A percentile compares a stretch with the other conserved stretches of the same genome.
Conservation (phyloP, 2,113 vertebrate species). For the Spermophilus dauricus region DNA sequence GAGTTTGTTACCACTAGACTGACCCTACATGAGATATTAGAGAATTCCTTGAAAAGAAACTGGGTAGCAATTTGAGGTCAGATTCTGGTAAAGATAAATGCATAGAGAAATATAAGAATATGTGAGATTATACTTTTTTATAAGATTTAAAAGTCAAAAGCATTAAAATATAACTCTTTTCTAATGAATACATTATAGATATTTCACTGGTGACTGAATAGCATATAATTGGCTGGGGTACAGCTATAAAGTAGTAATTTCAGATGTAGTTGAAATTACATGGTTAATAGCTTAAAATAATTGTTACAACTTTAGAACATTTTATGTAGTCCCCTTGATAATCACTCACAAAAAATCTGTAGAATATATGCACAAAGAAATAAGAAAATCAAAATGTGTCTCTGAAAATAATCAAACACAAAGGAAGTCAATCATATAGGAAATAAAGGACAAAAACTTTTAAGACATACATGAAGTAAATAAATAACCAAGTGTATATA, state of each 20-base stretch:
- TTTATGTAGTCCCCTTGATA: not conserved
- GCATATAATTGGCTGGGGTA: not conserved
- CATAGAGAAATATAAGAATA: not conserved
- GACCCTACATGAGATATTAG: not conserved
- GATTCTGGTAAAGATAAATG: not conserved
- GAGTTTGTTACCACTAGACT: not conserved
- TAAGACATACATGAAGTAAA: not conserved
- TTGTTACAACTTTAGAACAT: not conserved
- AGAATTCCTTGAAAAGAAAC: not conserved
- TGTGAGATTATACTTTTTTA: not conserved
- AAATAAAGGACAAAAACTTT: not conserved
- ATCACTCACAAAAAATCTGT: not conserved
- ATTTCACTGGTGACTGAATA: not conserved
- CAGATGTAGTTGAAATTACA: not conserved
- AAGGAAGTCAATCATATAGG: not conserved
- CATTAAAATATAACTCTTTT: not conserved
- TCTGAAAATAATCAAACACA: not conserved
- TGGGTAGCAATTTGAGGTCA: not conserved
- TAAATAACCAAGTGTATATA: not conserved
- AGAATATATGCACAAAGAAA: not conserved
- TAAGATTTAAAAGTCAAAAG: not conserved
- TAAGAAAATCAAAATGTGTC: not conserved
- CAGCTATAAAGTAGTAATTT: not conserved
- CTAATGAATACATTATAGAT: not conserved
- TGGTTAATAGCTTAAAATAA: not conserved